Conservation (phyloP, 2,888 invertebrate genomes). For the Lacanobia oleracea region DNA sequence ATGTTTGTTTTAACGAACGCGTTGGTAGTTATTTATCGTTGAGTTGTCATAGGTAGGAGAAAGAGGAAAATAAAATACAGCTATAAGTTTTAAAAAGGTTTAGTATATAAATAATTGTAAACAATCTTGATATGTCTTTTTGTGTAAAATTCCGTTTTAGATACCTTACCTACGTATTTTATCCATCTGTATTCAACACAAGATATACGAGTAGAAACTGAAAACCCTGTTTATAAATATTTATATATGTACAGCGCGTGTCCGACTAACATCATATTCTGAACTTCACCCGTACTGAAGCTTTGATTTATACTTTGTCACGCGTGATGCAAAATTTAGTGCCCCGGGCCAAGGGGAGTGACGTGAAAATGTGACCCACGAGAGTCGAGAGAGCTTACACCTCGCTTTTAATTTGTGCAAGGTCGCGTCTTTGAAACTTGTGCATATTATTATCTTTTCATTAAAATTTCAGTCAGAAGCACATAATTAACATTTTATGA, state of each 20-base stretch:
- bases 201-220: not conserved
- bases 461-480: too few relatives aligned
- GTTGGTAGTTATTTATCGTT: not conserved
- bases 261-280: constrained; percentile 20
- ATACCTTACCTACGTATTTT: too few relatives aligned
- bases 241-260: not conserved
- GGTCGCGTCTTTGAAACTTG: constrained; percentile 31
- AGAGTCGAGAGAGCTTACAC: constrained; percentile 13
- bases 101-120: too few relatives aligned
- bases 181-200: not conserved
- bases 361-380: constrained; percentile 9
- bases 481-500: not conserved
- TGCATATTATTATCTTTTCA: too few relatives aligned
- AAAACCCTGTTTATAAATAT: constrained; percentile 2
- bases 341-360: not conserved
- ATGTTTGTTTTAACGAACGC: not conserved
- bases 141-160: too few relatives aligned
- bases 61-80: too few relatives aligned
- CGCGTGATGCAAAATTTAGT: constrained; percentile 49
- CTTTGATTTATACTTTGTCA: constrained; percentile 51
- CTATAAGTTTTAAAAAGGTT: too few relatives aligned
- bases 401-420: constrained; percentile 34
- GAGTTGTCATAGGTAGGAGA: too few relatives aligned
- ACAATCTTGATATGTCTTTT: too few relatives aligned
- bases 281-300: not conserved